These are phyloP conservation scores for Bufo gargarizans DNA, from an alignment of 2,113 vertebrate genomes.

Conservation along the genomic window DNA sequence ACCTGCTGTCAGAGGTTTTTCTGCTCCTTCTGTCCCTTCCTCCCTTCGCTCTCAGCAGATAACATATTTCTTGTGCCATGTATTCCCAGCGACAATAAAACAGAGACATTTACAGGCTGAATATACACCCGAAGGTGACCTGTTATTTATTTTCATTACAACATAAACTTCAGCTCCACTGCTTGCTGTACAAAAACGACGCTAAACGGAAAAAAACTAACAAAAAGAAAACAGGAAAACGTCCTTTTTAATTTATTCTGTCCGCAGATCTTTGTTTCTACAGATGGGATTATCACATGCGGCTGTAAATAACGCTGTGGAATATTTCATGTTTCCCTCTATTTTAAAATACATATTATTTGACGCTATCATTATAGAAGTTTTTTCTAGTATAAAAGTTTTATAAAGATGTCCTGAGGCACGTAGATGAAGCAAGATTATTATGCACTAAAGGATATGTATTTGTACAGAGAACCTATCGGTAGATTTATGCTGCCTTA, in stretches of 20 bases:
- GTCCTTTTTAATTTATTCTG: background rate
- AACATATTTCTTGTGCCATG: slow-evolving; percentile 33
- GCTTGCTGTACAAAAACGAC: background rate
- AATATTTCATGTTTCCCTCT: too few relatives aligned
- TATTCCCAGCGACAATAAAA: slow-evolving; percentile 28
- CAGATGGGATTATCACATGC: too few relatives aligned
- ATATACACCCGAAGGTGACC: slow-evolving; percentile 34
- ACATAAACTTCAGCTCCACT: background rate
- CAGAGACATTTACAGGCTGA: slow-evolving; percentile 11
- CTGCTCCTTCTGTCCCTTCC: background rate
- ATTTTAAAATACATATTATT: too few relatives aligned
- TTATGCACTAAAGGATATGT: too few relatives aligned
- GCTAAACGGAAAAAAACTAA: background rate
- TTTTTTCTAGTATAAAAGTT: too few relatives aligned
- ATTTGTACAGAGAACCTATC: too few relatives aligned
- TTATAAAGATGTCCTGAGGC: too few relatives aligned
- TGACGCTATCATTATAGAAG: too few relatives aligned
- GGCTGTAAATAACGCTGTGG: too few relatives aligned
- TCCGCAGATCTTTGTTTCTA: background rate
- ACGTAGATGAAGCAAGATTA: too few relatives aligned
- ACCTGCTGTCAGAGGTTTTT: background rate
- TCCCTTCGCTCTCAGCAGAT: background rate
- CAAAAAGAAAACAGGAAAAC: background rate
- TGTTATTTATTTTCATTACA: slow-evolving; percentile 24
- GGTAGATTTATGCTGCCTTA: too few relatives aligned